A percentile compares a stretch with the other conserved stretches of the same genome.
phyloP scores from a whole-genome alignment of 2,888 invertebrate genomes.

The Epinotia demarniana region DNA sequence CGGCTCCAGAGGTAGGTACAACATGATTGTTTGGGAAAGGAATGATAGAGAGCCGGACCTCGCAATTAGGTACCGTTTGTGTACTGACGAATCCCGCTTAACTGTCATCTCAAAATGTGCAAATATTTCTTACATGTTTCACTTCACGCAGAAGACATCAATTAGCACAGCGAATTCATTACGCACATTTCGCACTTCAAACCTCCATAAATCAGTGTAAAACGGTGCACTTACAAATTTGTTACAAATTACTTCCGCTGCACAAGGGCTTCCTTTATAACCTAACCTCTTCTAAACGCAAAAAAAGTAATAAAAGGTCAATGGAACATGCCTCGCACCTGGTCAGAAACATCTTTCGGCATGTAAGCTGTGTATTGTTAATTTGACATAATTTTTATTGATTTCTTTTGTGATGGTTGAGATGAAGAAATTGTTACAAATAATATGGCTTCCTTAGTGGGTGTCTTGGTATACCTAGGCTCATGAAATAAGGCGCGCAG shows the following conservation, averaged over 20 bases:
- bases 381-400: constrained; percentile 44
- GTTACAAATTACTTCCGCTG: constrained; percentile 63
- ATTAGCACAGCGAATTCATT: constrained; percentile 11
- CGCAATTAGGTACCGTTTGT: too few species aligned
- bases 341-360: constrained; percentile 57
- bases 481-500: too few species aligned
- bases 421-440: constrained; percentile 1
- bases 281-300: constrained; percentile 35
- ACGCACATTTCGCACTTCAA: constrained; percentile 27
- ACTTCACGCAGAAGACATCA: not conserved
- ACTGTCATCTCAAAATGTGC: too few species aligned
- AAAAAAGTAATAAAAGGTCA: constrained; percentile 55
- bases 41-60: too few species aligned
- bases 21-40: too few species aligned
- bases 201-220: constrained; percentile 42
- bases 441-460: not conserved
- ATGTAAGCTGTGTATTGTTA: constrained; percentile 42
- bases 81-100: too few species aligned
- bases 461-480: not conserved
- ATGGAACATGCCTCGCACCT: constrained; percentile 51
- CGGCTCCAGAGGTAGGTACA: too few species aligned
- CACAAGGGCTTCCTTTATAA: constrained; percentile 43
- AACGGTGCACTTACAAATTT: constrained; percentile 54
- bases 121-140: too few species aligned
- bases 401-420: constrained; percentile 24